Conservation (phyloP, 2,797 vertebrate species). For the Sebastes wilsoni region DNA sequence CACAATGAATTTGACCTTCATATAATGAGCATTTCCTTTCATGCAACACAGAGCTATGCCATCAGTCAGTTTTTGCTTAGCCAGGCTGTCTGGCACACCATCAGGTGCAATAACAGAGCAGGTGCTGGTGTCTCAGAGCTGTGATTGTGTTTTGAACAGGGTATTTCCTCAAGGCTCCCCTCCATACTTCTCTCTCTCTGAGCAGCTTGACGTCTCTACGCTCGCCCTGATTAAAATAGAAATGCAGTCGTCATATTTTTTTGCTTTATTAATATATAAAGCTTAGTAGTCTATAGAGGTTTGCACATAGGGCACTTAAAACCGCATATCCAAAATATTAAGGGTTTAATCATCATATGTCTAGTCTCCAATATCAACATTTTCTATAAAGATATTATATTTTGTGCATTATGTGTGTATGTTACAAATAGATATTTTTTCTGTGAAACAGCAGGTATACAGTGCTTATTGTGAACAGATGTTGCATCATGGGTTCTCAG, state of each 20-base stretch:
- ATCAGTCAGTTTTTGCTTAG: constrained; percentile 36
- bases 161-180: constrained; percentile 42
- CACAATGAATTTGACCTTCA: constrained; percentile 37
- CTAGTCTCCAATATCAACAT: not conserved
- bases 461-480: not conserved
- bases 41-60: constrained; percentile 15
- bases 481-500: no score
- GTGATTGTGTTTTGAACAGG: constrained; percentile 36
- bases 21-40: constrained; percentile 30
- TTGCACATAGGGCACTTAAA: not conserved
- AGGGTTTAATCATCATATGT: not conserved
- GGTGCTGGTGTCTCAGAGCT: constrained; percentile 39
- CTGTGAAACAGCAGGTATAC: not conserved
- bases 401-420: not conserved
- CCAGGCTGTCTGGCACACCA: constrained; percentile 29
- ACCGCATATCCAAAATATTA: not conserved
- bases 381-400: not conserved
- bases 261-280: constrained; percentile 5
- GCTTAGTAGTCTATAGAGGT: not conserved
- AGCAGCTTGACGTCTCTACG: constrained; percentile 18
- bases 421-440: not conserved
- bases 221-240: constrained; percentile 30
- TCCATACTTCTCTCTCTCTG: not conserved
- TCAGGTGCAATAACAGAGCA: constrained; percentile 43
- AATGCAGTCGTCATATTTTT: not conserved